Base-by-base conservation (phyloP, 2,888 invertebrate species). In the Thumatha senex region DNA sequence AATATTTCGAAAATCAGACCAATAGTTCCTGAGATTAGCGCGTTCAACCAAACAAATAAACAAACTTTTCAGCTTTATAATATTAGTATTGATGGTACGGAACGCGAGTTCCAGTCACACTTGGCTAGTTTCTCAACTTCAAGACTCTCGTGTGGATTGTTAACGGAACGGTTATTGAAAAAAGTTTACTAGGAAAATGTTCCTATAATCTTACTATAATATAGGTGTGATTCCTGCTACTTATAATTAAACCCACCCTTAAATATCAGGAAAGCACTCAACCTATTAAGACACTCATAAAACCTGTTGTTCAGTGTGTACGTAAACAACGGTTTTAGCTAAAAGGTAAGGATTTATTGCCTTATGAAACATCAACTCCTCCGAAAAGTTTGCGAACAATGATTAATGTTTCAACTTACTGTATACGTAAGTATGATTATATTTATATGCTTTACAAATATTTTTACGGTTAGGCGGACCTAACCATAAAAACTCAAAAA, bases 221-320 rank as follows among this genome's bases (percentile, higher is more conserved):
- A 4, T 24, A 4, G 11, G 7, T 2, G 8, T n/a, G n/a, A 1
- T 9, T 8, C 12, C 18, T 10, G 4, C 12, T 8, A 12, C 15
- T n/a, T 15, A n/a, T 29, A 38, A 45, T 45, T 15, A 45, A 45
- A 45, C 18, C 38, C 9, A 24, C 36, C 38, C 45, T 30, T 45
- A 45, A 45, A 29, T 45, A 45, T 4, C n/a, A 31, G 45, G 30
- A 45, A 45, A 45, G 45, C 45, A 45, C 45, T 45, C 45, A 29
- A 45, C 38, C 43, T 38, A 43, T 57, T 59, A 55, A 33, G 60
- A 47, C 49, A 54, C 55, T 63, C 75, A 61, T 73, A 72, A 75
- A 76, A 74, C 76, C 72, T 72, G 74, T 76, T 76, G 75, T 75
- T 67, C 65, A 58, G 58, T 61, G 47, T 46, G 63, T 56, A 63